Percentiles rank a stretch among this genome's conserved stretches.
Conservation (phyloP, 2,113 vertebrate genomes). For the Calonectris borealis region DNA sequence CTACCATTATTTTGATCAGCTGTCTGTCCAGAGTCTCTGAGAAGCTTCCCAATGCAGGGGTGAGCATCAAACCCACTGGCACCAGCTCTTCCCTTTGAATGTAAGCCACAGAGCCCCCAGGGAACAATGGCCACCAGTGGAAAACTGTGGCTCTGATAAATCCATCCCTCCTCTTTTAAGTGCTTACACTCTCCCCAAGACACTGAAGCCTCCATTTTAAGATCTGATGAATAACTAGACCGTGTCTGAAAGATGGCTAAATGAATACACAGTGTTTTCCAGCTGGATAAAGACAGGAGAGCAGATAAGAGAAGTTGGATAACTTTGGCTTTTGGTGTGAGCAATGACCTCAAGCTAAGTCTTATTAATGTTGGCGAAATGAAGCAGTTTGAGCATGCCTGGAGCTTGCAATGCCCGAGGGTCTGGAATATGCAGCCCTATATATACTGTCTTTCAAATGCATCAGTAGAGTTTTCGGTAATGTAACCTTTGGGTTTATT, state of each 20-base stretch:
- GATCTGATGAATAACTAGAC: not conserved
- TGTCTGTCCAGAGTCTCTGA: not conserved
- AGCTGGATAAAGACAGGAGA: not conserved
- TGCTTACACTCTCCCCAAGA: not conserved
- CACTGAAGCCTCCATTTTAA: not conserved
- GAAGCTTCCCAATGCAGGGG: not conserved
- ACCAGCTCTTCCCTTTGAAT: not conserved
- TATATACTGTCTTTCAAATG: not conserved
- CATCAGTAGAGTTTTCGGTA: not conserved
- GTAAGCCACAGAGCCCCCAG: not conserved
- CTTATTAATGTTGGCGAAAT: not conserved
- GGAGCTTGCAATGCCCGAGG: not conserved
- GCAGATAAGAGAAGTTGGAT: not conserved
- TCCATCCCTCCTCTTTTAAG: not conserved
- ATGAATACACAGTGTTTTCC: not conserved
- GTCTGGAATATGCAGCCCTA: not conserved
- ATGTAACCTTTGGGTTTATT: not conserved
- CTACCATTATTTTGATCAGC: not conserved
- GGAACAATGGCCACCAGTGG: not conserved
- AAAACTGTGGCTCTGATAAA: not conserved
- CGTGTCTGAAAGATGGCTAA: not conserved
- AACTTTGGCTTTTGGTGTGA: constrained; percentile 12
- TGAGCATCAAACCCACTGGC: not conserved
- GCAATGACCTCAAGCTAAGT: not conserved
- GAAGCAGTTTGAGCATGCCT: not conserved